These are phyloP conservation scores for Aleadryas rufinucha DNA, from an alignment of 2,113 vertebrate genomes.

Conservation along the genomic window DNA sequence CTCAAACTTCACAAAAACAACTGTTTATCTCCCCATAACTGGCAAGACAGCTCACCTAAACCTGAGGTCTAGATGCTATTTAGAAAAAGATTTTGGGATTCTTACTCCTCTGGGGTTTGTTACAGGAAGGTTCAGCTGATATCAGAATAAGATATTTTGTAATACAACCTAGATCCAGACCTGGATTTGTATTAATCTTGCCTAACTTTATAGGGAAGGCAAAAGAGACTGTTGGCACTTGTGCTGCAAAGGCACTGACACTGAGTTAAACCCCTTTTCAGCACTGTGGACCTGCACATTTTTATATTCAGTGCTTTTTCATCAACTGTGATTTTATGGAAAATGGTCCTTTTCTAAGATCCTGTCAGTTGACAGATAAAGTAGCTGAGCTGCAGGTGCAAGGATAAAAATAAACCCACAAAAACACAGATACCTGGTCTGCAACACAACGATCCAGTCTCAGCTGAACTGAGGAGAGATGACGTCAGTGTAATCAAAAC, in stretches of 20 bases:
- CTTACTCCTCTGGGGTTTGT: background rate
- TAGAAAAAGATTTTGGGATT: background rate
- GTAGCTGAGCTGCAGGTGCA: constrained; percentile 11
- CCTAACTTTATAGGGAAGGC: background rate
- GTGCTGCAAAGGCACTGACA: background rate
- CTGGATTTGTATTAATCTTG: background rate
- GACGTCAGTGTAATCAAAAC: constrained; percentile 19
- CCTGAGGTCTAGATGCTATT: background rate
- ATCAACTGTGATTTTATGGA: background rate
- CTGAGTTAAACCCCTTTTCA: background rate
- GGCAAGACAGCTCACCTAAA: background rate
- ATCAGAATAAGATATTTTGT: background rate
- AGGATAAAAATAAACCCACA: constrained; percentile 28
- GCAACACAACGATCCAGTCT: background rate
- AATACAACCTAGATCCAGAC: too few species aligned
- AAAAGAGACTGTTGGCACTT: background rate
- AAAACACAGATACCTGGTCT: constrained; percentile 39
- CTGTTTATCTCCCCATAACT: background rate
- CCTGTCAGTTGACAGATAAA: background rate
- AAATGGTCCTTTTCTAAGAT: background rate
- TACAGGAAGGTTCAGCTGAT: background rate
- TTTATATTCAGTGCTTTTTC: background rate
- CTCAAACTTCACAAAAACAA: background rate
- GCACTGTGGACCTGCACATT: background rate
- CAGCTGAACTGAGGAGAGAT: constrained; percentile 8